Conservation (phyloP, 2,888 invertebrate genomes). For the Metalampra italica region DNA sequence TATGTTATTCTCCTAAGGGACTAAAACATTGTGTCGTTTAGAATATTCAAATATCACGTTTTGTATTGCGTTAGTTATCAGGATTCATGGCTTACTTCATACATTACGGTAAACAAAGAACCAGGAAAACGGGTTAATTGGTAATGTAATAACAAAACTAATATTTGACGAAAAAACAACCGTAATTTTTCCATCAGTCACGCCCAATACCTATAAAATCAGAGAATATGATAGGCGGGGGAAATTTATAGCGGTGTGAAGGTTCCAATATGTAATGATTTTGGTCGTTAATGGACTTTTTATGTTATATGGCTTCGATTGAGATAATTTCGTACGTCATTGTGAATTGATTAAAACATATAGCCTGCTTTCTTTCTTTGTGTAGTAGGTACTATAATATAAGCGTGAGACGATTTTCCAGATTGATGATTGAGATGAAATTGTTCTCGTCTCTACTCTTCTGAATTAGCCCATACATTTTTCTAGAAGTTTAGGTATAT, state of each 20-base stretch:
- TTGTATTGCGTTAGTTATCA: background rate
- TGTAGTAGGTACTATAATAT: too few relatives aligned
- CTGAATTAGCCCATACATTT: too few relatives aligned
- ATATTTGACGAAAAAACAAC: slow-evolving; percentile 40
- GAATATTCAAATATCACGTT: background rate
- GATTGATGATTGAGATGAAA: too few relatives aligned
- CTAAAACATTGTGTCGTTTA: background rate
- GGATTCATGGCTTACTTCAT: background rate
- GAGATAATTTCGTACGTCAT: background rate
- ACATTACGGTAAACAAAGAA: slow-evolving; percentile 2
- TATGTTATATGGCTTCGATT: slow-evolving; percentile 19
- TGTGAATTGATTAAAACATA: background rate
- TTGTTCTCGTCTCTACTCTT: too few relatives aligned
- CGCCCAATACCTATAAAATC: slow-evolving; percentile 42
- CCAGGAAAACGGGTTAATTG: slow-evolving; percentile 34
- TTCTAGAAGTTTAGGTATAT: too few relatives aligned
- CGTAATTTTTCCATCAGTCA: slow-evolving; percentile 41
- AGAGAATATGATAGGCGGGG: slow-evolving; percentile 31
- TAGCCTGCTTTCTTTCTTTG: too few relatives aligned
- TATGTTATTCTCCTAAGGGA: background rate
- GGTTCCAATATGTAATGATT: slow-evolving; percentile 37
- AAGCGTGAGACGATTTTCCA: too few relatives aligned
- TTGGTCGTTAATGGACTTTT: slow-evolving; percentile 40
- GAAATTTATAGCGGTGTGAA: slow-evolving; percentile 32
- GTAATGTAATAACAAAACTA: slow-evolving; percentile 31